Conservation (phyloP, 2,113 vertebrate genomes). For the Tor tambroides region DNA sequence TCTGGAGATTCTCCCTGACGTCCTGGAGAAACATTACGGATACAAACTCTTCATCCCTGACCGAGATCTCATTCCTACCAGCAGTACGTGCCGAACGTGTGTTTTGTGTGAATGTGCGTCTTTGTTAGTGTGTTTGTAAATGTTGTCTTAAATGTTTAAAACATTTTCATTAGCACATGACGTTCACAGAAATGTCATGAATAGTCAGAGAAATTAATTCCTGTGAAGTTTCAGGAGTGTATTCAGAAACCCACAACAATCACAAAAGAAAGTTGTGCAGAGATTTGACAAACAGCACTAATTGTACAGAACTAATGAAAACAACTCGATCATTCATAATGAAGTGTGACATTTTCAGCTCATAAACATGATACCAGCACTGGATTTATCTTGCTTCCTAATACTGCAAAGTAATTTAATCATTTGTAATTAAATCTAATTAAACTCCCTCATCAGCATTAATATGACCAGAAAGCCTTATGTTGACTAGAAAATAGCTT, state of each 20-base stretch:
- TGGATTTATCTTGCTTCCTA: conserved; percentile 25
- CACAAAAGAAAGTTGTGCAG: background rate
- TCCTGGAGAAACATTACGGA: conserved; percentile 98
- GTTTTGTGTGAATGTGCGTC: conserved; percentile 38
- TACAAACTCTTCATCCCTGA: conserved; percentile 99
- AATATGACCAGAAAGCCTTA: conserved; percentile 25
- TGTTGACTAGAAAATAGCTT: conserved; percentile 11
- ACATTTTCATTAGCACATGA: background rate
- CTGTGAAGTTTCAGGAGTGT: background rate
- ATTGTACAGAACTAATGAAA: conserved; percentile 31
- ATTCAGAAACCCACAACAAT: conserved; percentile 4
- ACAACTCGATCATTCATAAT: conserved; percentile 12
- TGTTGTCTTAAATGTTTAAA: conserved; percentile 7
- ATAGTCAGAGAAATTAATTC: background rate
- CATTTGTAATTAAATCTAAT: conserved; percentile 24
- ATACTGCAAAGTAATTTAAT: conserved; percentile 23
- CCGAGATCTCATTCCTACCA: conserved; percentile 97
- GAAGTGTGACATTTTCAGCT: conserved; percentile 17
- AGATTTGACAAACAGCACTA: background rate
- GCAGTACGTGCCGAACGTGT: conserved; percentile 85
- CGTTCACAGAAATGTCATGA: background rate
- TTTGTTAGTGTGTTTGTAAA: conserved; percentile 25
- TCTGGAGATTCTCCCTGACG: conserved; percentile 96
- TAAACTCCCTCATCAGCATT: conserved; percentile 10
- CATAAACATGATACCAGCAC: conserved; percentile 2